phyloP scores from a whole-genome alignment of 2,113 vertebrate species.

The Neogale vison region DNA sequence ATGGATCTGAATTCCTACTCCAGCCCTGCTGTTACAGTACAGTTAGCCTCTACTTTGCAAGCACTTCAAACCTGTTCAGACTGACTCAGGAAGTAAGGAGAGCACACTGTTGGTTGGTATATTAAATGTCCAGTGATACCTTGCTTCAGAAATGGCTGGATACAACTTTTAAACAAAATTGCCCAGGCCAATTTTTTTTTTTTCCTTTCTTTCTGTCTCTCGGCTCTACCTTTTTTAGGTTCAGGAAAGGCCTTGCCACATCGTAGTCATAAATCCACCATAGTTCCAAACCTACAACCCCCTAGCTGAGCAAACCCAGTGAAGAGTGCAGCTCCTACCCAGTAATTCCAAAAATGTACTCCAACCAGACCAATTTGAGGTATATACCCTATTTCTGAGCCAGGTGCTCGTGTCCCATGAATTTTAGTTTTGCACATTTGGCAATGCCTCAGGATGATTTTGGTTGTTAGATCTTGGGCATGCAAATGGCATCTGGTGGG shows the following conservation, averaged over 20 bases:
- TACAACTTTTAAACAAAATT: not conserved
- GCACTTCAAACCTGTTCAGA: not conserved
- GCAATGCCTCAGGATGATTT: not conserved
- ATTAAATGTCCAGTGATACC: not conserved
- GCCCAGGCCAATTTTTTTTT: not conserved
- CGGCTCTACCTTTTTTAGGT: not conserved
- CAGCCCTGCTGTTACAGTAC: not conserved
- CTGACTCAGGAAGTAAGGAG: not conserved
- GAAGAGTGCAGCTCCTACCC: not conserved
- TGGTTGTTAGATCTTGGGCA: not conserved
- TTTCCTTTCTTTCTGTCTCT: not conserved
- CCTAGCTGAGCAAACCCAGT: not conserved
- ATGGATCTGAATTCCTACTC: not conserved
- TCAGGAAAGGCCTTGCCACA: not conserved
- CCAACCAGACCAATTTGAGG: not conserved
- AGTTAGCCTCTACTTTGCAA: not conserved
- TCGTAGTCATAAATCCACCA: not conserved
- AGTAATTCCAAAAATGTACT: not conserved
- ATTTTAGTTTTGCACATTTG: not conserved
- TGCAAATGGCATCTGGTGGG: not conserved
- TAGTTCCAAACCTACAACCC: not conserved
- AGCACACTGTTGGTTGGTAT: not conserved
- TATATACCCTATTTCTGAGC: not conserved
- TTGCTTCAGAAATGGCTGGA: not conserved
- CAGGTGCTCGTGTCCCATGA: not conserved